Conservation (phyloP, 2,888 invertebrate species). For the Sycophila texana region DNA sequence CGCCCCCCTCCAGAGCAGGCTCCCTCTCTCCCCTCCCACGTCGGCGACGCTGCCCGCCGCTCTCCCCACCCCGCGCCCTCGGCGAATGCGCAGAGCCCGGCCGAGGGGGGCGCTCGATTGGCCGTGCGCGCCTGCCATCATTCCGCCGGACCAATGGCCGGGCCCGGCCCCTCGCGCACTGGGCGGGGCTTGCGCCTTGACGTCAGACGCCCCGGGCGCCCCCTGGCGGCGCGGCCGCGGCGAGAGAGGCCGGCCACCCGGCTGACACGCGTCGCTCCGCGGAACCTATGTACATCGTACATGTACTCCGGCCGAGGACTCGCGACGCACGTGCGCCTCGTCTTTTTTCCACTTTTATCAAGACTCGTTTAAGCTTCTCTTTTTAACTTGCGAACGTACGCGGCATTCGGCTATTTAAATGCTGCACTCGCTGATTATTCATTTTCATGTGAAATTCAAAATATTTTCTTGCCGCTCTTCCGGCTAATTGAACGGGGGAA, state of each 20-base stretch:
- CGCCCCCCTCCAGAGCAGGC: neutral
- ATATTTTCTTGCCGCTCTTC: too few species aligned
- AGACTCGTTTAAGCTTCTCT: neutral
- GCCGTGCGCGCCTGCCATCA: constrained; percentile 74
- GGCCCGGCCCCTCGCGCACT: constrained; percentile 6
- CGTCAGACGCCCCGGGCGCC: constrained; percentile 1
- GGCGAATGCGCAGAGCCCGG: constrained; percentile 49
- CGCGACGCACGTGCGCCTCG: constrained; percentile 11
- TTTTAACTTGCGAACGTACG: too few species aligned
- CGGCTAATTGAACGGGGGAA: too few species aligned
- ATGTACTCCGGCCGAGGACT: neutral
- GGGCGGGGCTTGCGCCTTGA: constrained; percentile 6
- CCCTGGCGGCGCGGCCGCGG: neutral
- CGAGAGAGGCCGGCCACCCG: constrained; percentile 47
- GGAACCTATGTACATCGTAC: too few species aligned
- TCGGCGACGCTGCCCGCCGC: constrained; percentile 26
- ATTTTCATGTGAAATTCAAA: too few species aligned
- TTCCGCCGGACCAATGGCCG: constrained; percentile 69
- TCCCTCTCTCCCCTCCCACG: neutral
- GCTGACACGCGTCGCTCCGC: constrained; percentile 22
- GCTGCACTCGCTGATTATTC: too few species aligned
- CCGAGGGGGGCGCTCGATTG: constrained; percentile 71
- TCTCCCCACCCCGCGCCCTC: constrained; percentile 48
- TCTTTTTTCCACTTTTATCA: neutral
- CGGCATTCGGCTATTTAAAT: neutral